Base-by-base conservation (phyloP, 1,140 invertebrate species). In the Bilobella aurantiaca region DNA sequence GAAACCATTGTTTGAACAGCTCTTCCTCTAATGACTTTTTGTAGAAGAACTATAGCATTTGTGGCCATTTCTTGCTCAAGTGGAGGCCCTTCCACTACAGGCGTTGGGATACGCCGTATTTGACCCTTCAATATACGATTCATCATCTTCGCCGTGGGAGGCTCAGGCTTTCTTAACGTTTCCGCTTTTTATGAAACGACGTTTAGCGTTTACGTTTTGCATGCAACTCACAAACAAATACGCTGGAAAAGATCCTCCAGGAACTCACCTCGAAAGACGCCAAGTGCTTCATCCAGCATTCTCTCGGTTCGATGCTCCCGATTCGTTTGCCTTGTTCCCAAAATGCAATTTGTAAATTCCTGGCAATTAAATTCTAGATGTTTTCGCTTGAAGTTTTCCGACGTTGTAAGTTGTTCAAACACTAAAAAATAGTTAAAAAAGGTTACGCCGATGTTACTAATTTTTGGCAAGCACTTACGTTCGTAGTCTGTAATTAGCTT, bases 1-100 rank as follows among this genome's bases (percentile, higher is more conserved):
- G n/a, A n/a, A n/a, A 87, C 86, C 81, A 85, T 76, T 69, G 80
- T 83, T 75, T 89, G 87, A 21, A 85, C 80, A 37, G 86, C 85
- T 46, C 86, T 75, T 28, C 87, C 87, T 67, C 82, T 77, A 18
- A 88, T 78, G 2, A 87, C 75, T 72, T 81, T 84, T 73, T 88
- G 86, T 62, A 89, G 74, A 70, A 82, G 78, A 16, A 84, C 77
- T 18, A 82, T 78, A 1, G 82, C 79, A 65, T 85, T 80, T 72
- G 87, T 81, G 49, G 74, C 74, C 0, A 78, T 74, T 70, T 86
- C 84, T 58, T 83, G 80, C 1, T 76, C 74, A 30, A 82, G 78
- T 3, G 77, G 74, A 2, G 82, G 76, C 1, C 77, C 75, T 25
- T 80, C 80, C 23, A 83, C 78, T 61, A 85, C 87, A 21, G 76